Percentiles rank a stretch among this genome's conserved stretches.
Evolutionary conservation across 2,888 invertebrate genomes (phyloP).

Genomic region (Apamea monoglypha): DNA sequence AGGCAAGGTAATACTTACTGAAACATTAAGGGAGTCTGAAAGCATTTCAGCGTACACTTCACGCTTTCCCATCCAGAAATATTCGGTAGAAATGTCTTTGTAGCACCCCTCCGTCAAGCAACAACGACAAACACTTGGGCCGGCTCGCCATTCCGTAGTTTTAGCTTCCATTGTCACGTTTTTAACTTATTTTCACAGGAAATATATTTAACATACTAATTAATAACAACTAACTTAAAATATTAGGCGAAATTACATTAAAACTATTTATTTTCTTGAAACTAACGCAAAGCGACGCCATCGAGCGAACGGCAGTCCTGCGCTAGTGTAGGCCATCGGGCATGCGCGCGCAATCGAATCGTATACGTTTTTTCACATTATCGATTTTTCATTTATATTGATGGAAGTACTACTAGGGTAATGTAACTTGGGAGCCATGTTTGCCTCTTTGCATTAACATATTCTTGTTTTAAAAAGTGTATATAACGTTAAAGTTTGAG

Average conservation of each 20-base stretch:
- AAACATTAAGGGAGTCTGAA: slow-evolving; percentile 80
- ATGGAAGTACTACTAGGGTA: not conserved
- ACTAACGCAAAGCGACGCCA: slow-evolving; percentile 70
- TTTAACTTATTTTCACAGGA: slow-evolving; percentile 73
- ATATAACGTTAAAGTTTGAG: not conserved
- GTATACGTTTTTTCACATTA: slow-evolving; percentile 18
- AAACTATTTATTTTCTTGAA: slow-evolving; percentile 63
- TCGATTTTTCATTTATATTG: slow-evolving; percentile 57
- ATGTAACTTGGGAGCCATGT: slow-evolving; percentile 7
- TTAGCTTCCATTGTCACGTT: slow-evolving; percentile 82
- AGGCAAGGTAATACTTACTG: slow-evolving; percentile 75
- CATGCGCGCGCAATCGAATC: slow-evolving; percentile 56
- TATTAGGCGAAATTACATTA: slow-evolving; percentile 42
- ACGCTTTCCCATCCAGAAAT: slow-evolving; percentile 89
- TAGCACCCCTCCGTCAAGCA: slow-evolving; percentile 87
- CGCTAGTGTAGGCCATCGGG: slow-evolving; percentile 54
- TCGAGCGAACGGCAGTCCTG: slow-evolving; percentile 47
- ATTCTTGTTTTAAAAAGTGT: slow-evolving; percentile 13
- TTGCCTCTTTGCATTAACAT: not conserved
- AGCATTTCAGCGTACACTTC: slow-evolving; percentile 88
- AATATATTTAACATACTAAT: slow-evolving; percentile 69
- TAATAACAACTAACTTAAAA: slow-evolving; percentile 58
- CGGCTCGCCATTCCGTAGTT: slow-evolving; percentile 85
- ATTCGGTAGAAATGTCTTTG: slow-evolving; percentile 88
- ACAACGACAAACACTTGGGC: slow-evolving; percentile 86